These are phyloP conservation scores for Melanocharis versteri DNA, from an alignment of 2,113 vertebrate genomes.

Conservation along the genomic window DNA sequence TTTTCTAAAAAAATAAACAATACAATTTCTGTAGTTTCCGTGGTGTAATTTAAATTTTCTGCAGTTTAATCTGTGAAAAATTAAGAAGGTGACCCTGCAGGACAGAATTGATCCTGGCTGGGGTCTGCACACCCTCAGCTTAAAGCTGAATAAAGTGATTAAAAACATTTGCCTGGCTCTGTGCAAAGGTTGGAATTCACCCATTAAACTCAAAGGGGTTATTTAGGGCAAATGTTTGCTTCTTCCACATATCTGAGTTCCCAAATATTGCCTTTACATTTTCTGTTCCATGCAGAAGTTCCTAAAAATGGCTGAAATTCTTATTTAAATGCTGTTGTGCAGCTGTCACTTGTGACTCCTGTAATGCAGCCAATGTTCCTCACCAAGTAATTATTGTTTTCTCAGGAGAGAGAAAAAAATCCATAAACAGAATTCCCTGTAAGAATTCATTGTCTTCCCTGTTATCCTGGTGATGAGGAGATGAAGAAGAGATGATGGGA, in stretches of 20 bases:
- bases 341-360: not conserved
- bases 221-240: not conserved
- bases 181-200: not conserved
- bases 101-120: not conserved
- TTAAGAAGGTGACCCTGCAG: not conserved
- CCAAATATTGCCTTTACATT: not conserved
- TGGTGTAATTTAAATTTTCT: not conserved
- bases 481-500: not conserved
- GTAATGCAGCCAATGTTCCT: not conserved
- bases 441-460: not conserved
- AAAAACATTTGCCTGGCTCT: not conserved
- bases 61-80: not conserved
- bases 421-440: not conserved
- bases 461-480: not conserved
- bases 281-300: not conserved
- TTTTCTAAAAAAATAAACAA: not conserved
- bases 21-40: not conserved
- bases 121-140: not conserved
- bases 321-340: not conserved
- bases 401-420: not conserved
- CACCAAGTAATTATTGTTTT: not conserved
- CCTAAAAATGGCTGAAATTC: not conserved
- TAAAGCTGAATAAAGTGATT: not conserved
- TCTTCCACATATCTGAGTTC: not conserved
- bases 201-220: not conserved